Evolutionary conservation across 2,797 vertebrate genomes (phyloP).

Genomic region (Sebastes miniatus): DNA sequence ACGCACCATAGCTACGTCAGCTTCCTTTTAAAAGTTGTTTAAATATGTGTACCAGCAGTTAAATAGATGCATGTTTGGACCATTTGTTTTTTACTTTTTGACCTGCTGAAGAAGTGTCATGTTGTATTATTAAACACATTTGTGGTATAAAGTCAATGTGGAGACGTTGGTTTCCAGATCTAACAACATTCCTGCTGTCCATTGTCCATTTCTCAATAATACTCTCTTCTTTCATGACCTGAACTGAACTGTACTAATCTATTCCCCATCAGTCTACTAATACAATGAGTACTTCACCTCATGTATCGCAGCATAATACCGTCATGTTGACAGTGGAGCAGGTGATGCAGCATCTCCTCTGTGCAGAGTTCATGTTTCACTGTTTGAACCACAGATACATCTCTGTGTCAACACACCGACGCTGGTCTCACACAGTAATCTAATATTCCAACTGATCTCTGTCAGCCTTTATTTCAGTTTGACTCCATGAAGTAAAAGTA

Average conservation of each 20-base stretch:
- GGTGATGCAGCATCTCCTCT: neutral
- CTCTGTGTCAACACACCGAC: neutral
- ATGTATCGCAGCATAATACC: neutral
- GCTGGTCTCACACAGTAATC: neutral
- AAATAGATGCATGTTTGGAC: too few relatives aligned
- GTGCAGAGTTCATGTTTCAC: conserved; percentile 16
- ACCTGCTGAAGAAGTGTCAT: neutral
- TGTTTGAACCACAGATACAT: neutral
- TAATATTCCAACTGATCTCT: neutral
- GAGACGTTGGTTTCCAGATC: neutral
- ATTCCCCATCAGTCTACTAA: neutral
- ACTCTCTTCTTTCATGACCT: neutral
- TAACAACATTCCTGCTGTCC: neutral
- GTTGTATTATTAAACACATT: neutral
- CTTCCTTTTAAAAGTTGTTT: too few relatives aligned
- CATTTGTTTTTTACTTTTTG: neutral
- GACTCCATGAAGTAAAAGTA: neutral
- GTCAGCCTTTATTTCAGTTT: neutral
- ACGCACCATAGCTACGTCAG: too few relatives aligned
- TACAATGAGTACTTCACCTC: neutral
- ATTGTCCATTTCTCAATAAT: neutral
- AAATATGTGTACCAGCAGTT: too few relatives aligned
- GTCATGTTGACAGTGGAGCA: conserved; percentile 26
- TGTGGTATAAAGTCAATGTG: neutral
- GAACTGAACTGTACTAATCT: neutral